Conservation (phyloP, 2,113 vertebrate genomes). For the Pituophis catenifer region DNA sequence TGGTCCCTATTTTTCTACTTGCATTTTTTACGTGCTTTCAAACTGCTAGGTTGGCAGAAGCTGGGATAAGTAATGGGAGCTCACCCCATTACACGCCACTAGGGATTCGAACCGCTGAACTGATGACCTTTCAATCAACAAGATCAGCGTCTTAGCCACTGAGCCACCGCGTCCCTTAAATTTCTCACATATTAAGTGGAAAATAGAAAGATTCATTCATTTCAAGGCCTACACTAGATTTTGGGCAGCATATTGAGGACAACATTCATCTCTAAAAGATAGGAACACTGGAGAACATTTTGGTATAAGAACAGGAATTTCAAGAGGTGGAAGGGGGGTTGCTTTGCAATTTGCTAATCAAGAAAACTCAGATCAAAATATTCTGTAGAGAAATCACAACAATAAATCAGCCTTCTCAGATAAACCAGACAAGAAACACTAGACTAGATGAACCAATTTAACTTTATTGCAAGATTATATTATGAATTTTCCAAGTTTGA, state of each 20-base stretch:
- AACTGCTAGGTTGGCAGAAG: too few species aligned
- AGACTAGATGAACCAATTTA: background rate
- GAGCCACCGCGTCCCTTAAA: background rate
- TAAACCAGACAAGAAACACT: background rate
- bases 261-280: background rate
- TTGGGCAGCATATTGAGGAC: background rate
- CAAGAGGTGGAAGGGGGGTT: background rate
- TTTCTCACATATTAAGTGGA: slow-evolving; percentile 18
- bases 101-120: too few species aligned
- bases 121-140: too few species aligned
- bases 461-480: background rate
- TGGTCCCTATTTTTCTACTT: too few species aligned
- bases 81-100: too few species aligned
- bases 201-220: background rate
- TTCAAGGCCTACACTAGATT: background rate
- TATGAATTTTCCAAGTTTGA: background rate
- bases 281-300: background rate
- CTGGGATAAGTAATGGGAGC: too few species aligned
- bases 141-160: too few species aligned
- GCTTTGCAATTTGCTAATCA: background rate
- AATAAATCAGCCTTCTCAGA: background rate
- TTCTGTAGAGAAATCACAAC: background rate
- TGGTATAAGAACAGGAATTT: background rate
- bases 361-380: background rate
- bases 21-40: too few species aligned